Percentiles rank a stretch among this genome's conserved stretches.
Conservation (phyloP, 2,888 invertebrate genomes). For the Creontiades dilutus region DNA sequence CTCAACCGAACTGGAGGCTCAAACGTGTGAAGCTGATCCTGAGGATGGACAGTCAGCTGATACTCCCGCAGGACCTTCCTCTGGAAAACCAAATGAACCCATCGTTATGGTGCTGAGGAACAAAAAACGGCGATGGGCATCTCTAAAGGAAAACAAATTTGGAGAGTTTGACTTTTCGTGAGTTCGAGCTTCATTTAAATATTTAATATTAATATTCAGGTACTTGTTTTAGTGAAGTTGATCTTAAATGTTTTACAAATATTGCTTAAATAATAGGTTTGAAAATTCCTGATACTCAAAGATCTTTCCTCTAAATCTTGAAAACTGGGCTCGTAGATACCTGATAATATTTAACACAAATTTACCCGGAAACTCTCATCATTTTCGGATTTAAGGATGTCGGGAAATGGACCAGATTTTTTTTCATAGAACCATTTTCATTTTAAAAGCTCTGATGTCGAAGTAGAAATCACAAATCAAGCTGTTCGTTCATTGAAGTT, state of each 20-base stretch:
- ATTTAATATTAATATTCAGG: no score
- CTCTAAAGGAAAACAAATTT: slow-evolving; percentile 72
- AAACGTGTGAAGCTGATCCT: not conserved
- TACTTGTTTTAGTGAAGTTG: no score
- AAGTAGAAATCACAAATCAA: slow-evolving; percentile 34
- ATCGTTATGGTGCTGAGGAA: slow-evolving; percentile 52
- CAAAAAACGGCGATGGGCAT: slow-evolving; percentile 71
- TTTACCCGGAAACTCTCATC: slow-evolving; percentile 41
- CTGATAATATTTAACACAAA: slow-evolving; percentile 25
- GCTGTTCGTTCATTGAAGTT: slow-evolving; percentile 46
- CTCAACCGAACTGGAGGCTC: not conserved
- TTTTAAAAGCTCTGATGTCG: not conserved
- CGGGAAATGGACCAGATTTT: slow-evolving; percentile 41
- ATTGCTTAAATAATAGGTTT: no score
- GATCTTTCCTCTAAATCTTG: not conserved
- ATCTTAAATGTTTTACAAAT: no score
- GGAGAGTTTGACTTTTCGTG: slow-evolving; percentile 70
- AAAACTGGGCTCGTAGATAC: slow-evolving; percentile 25
- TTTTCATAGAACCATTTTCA: slow-evolving; percentile 3
- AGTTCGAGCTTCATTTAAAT: slow-evolving; percentile 63
- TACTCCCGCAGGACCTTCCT: not conserved
- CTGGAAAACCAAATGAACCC: slow-evolving; percentile 15
- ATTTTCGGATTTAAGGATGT: slow-evolving; percentile 37
- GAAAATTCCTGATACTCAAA: not conserved
- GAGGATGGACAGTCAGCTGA: not conserved